Conservation (phyloP, 2,113 vertebrate genomes). For the Enhydra lutris region DNA sequence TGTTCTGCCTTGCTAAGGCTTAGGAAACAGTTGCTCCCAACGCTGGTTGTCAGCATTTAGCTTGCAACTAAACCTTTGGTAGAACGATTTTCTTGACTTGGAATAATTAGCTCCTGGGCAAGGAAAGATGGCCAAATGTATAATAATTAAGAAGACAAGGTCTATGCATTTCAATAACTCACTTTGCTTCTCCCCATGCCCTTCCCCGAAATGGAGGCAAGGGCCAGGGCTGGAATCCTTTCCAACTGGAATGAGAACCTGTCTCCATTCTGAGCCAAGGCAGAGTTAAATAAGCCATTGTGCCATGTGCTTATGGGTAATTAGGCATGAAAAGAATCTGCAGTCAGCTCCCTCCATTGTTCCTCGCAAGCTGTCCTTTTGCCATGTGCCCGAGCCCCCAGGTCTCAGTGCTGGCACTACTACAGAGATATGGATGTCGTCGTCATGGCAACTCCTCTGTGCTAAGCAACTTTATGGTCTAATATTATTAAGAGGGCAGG, state of each 20-base stretch:
- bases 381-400: slow-evolving; percentile 66
- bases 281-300: slow-evolving; percentile 76
- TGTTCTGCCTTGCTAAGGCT: neutral
- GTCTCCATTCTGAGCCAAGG: slow-evolving; percentile 75
- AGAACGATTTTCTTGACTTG: neutral
- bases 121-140: slow-evolving; percentile 19
- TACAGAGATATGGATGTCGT: slow-evolving; percentile 61
- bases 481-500: neutral
- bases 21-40: neutral
- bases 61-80: neutral
- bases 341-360: slow-evolving; percentile 66
- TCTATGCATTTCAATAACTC: slow-evolving; percentile 53
- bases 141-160: slow-evolving; percentile 27
- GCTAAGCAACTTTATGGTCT: slow-evolving; percentile 25
- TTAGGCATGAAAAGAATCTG: slow-evolving; percentile 81
- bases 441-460: slow-evolving; percentile 47
- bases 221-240: slow-evolving; percentile 54
- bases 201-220: slow-evolving; percentile 27
- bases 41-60: neutral
- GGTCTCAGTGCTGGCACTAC: slow-evolving; percentile 20
- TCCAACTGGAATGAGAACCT: slow-evolving; percentile 73
- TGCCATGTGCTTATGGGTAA: slow-evolving; percentile 80
- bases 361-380: slow-evolving; percentile 63
- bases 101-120: neutral
- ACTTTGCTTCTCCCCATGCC: neutral